Evolutionary conservation across 2,113 vertebrate species (phyloP).

Genomic region (Taxidea taxus): DNA sequence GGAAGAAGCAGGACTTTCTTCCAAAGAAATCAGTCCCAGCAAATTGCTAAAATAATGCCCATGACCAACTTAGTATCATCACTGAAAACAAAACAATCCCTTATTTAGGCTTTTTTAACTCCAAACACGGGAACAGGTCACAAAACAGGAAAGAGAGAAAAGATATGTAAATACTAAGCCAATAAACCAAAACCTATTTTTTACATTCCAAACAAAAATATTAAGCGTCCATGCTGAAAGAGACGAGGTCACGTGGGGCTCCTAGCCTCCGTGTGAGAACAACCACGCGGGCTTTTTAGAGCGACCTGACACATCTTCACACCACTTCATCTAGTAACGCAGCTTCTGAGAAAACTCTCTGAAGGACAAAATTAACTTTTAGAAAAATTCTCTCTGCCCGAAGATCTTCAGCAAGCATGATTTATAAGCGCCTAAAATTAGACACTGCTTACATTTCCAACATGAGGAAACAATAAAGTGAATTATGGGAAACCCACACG

Average conservation of each 20-base stretch:
- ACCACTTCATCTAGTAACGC: neutral
- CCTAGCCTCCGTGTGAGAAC: rapidly evolving
- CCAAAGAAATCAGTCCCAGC: neutral
- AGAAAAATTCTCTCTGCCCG: neutral
- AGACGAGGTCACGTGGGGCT: rapidly evolving
- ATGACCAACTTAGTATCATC: neutral
- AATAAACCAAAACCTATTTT: neutral
- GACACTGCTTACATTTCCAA: neutral
- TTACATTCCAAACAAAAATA: neutral
- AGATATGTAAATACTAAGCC: neutral
- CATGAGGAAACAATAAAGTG: neutral
- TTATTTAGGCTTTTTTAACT: neutral
- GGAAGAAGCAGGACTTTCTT: neutral
- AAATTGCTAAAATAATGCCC: neutral
- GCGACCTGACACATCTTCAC: neutral
- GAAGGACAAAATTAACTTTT: neutral
- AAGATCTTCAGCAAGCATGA: neutral
- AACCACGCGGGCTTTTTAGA: neutral
- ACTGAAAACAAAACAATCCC: neutral
- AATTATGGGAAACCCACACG: neutral
- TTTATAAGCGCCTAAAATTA: neutral
- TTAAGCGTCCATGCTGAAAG: neutral
- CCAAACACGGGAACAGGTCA: neutral
- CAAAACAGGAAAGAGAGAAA: neutral
- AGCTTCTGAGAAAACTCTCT: neutral